Evolutionary conservation across 2,888 invertebrate genomes (phyloP).

Genomic region (Smittia aterrima): DNA sequence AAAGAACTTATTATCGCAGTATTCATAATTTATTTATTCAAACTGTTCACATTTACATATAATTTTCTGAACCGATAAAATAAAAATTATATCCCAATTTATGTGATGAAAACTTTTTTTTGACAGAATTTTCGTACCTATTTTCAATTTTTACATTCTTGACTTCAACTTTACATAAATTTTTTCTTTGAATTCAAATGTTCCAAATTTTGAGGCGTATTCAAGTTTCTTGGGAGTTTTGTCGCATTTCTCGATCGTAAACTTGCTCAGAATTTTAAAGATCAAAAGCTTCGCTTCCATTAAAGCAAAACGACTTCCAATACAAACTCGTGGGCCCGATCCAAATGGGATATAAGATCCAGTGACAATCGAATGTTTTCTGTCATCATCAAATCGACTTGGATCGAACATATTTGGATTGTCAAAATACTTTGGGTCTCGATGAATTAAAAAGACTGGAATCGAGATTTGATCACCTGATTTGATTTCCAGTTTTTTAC

Average conservation of each 20-base stretch:
- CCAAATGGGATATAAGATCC: constrained; percentile 28
- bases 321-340: constrained; percentile 18
- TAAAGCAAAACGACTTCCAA: constrained; percentile 17
- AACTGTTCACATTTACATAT: too few relatives aligned
- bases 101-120: too few relatives aligned
- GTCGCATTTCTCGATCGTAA: constrained; percentile 10
- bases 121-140: too few relatives aligned
- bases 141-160: neutral
- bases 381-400: constrained; percentile 26
- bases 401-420: constrained; percentile 29
- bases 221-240: constrained; percentile 24
- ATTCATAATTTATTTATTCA: too few relatives aligned
- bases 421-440: constrained; percentile 5
- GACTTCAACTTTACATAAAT: neutral
- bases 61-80: too few relatives aligned
- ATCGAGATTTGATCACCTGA: neutral
- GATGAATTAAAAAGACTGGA: constrained; percentile 17
- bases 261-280: neutral
- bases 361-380: constrained; percentile 3
- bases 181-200: neutral
- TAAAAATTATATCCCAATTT: too few relatives aligned
- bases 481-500: neutral
- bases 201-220: neutral
- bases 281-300: constrained; percentile 30
- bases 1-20: too few relatives aligned